Evolutionary conservation across 2,888 invertebrate species (phyloP).

Genomic region (Dasysyrphus tricinctus): DNA sequence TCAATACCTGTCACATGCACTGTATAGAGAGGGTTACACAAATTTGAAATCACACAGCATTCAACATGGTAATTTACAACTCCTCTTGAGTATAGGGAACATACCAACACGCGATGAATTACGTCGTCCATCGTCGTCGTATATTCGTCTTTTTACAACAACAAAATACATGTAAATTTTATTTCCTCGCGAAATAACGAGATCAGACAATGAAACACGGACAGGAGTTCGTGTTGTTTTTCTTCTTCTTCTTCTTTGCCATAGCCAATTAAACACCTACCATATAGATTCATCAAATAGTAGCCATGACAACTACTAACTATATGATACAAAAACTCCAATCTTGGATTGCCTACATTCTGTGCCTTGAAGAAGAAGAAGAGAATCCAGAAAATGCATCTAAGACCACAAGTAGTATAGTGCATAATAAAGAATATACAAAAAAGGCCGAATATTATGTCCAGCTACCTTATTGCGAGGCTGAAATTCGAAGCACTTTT

Average conservation of each 20-base stretch:
- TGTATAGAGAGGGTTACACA: slow-evolving; percentile 44
- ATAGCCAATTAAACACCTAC: slow-evolving; percentile 71
- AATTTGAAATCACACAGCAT: slow-evolving; percentile 49
- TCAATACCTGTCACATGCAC: slow-evolving; percentile 46
- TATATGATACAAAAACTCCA: slow-evolving; percentile 1
- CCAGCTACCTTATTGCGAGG: slow-evolving; percentile 31
- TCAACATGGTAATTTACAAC: slow-evolving; percentile 58
- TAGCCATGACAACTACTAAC: slow-evolving; percentile 25
- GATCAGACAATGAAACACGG: slow-evolving; percentile 52
- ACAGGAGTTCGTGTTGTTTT: slow-evolving; percentile 46
- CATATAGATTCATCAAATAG: slow-evolving; percentile 30
- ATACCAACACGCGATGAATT: slow-evolving; percentile 65
- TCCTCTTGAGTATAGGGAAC: slow-evolving; percentile 38
- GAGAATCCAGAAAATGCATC: slow-evolving; percentile 30
- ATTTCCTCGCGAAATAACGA: slow-evolving; percentile 38
- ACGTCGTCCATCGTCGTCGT: slow-evolving; percentile 14
- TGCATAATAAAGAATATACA: slow-evolving; percentile 44
- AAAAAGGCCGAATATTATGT: slow-evolving; percentile 30
- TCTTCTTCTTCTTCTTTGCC: slow-evolving; percentile 28
- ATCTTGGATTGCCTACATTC: slow-evolving; percentile 14
- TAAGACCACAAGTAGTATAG: slow-evolving; percentile 34
- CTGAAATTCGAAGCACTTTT: slow-evolving; percentile 49
- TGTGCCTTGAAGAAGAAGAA: slow-evolving; percentile 26
- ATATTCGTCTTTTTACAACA: not conserved
- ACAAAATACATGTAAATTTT: not conserved